These are phyloP conservation scores for Lasioglossum albipes DNA, from an alignment of 1,140 invertebrate genomes.

Conservation along the genomic window DNA sequence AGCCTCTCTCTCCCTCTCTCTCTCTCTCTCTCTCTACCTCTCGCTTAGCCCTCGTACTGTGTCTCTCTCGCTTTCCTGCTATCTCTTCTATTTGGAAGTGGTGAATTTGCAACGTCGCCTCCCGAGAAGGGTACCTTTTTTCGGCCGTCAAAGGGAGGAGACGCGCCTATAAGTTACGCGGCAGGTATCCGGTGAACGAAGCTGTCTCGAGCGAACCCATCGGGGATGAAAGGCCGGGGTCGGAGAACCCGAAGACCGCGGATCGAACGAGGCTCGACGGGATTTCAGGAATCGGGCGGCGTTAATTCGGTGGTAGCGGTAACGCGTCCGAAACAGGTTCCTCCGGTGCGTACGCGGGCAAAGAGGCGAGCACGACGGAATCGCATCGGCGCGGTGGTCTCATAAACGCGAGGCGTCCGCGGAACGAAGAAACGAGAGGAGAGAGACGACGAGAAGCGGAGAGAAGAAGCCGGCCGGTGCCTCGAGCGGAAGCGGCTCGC, in stretches of 20 bases:
- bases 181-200: not conserved
- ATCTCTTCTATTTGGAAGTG: conserved; percentile 43
- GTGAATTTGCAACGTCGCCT: conserved; percentile 49
- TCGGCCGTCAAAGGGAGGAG: not conserved
- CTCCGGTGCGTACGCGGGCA: not conserved
- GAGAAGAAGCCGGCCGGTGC: too few relatives aligned
- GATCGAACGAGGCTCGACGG: conserved; percentile 32
- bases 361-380: conserved; percentile 31
- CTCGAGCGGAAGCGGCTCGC: not conserved
- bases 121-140: conserved; percentile 5
- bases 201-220: too few relatives aligned
- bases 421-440: conserved; percentile 9
- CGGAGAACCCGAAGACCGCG: not conserved
- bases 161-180: too few relatives aligned
- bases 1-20: not conserved
- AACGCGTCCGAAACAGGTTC: conserved; percentile 41
- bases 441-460: conserved; percentile 3
- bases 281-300: conserved; percentile 10
- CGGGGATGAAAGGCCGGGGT: too few relatives aligned
- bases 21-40: not conserved
- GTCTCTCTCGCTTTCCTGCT: too few relatives aligned
- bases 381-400: conserved; percentile 20
- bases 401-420: conserved; percentile 27
- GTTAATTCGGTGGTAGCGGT: conserved; percentile 28
- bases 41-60: not conserved